A percentile compares a stretch with the other conserved stretches of the same genome.
Evolutionary conservation across 2,888 invertebrate genomes (phyloP).

Genomic region (Alentia gelatinosa): DNA sequence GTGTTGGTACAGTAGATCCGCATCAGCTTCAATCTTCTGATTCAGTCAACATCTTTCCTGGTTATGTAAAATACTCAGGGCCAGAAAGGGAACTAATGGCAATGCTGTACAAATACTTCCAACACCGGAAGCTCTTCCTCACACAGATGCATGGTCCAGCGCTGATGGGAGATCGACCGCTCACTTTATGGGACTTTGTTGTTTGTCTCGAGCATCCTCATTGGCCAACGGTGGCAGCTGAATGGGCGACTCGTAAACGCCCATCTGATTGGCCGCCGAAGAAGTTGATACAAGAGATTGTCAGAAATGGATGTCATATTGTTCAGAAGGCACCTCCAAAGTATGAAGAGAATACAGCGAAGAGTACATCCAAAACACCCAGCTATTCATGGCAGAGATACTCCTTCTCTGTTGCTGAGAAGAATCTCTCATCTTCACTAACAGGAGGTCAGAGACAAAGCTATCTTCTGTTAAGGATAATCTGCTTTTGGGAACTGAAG

Average conservation of each 20-base stretch:
- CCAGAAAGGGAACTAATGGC: background rate
- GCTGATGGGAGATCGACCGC: background rate
- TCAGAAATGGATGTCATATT: conserved; percentile 55
- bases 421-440: conserved; percentile 65
- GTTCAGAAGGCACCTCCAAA: conserved; percentile 65
- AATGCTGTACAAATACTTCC: background rate
- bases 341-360: conserved; percentile 60
- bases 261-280: conserved; percentile 36
- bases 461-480: conserved; percentile 66
- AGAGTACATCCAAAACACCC: conserved; percentile 66
- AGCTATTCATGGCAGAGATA: conserved; percentile 62
- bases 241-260: conserved; percentile 62
- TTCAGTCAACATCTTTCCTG: background rate
- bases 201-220: conserved; percentile 61
- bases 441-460: conserved; percentile 68
- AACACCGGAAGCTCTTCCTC: background rate
- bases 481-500: conserved; percentile 64
- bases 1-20: background rate
- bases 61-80: background rate
- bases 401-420: conserved; percentile 69
- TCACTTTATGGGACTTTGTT: conserved; percentile 9
- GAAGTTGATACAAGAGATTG: background rate
- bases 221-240: conserved; percentile 68
- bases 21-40: background rate
- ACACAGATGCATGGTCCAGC: background rate